phyloP scores from a whole-genome alignment of 2,888 invertebrate genomes.

The Sphecodes monilicornis region DNA sequence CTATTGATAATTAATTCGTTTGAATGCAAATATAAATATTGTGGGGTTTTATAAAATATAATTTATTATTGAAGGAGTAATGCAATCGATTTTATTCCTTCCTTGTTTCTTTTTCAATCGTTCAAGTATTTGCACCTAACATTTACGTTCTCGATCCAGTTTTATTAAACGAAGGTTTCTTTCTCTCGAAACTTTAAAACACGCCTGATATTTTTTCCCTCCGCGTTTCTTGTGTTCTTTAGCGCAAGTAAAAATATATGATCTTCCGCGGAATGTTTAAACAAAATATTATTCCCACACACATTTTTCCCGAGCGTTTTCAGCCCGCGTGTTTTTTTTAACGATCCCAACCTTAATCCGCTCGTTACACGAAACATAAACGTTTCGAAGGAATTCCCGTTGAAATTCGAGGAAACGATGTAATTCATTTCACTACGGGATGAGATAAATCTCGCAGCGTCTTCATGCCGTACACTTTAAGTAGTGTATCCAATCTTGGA shows the following conservation, averaged over 20 bases:
- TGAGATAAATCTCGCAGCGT: constrained; percentile 14
- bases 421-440: constrained; percentile 15
- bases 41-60: no score
- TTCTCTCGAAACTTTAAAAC: background rate
- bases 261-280: constrained; percentile 8
- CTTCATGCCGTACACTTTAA: constrained; percentile 21
- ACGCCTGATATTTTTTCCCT: background rate
- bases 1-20: background rate
- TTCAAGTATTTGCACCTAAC: background rate
- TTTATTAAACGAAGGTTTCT: background rate
- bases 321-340: background rate
- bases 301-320: background rate
- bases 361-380: background rate
- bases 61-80: no score
- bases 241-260: constrained; percentile 16
- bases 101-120: background rate
- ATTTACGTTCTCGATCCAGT: background rate
- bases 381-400: background rate
- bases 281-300: background rate
- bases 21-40: background rate
- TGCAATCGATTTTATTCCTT: background rate
- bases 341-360: no score
- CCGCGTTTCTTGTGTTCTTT: background rate
- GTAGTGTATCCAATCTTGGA: constrained; percentile 35
- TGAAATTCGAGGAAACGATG: constrained; percentile 16